Percentiles rank a stretch among this genome's conserved stretches.
phyloP scores from a whole-genome alignment of 2,113 vertebrate species.

The Lynx canadensis region DNA sequence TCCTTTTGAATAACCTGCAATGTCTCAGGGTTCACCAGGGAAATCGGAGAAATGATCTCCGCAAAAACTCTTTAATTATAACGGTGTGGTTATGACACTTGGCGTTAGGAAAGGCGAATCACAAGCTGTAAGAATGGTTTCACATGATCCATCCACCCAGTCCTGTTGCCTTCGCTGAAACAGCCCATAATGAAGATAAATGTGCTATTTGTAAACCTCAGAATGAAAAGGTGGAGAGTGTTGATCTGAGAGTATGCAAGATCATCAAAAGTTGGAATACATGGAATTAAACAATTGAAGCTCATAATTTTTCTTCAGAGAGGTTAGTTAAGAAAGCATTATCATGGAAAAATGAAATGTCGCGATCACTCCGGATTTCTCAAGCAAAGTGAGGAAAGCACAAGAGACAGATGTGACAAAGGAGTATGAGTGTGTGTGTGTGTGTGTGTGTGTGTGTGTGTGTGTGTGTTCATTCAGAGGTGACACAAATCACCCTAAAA shows the following conservation, averaged over 20 bases:
- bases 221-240: constrained; percentile 56
- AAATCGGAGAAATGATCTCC: not conserved
- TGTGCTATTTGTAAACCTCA: constrained; percentile 49
- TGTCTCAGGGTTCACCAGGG: not conserved
- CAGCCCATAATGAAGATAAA: constrained; percentile 6
- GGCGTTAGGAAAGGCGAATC: not conserved
- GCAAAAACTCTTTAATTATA: not conserved
- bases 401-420: not conserved
- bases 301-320: not conserved
- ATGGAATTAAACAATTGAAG: not conserved
- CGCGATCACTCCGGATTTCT: not conserved
- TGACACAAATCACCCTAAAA: not conserved
- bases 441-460: not conserved
- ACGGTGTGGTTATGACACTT: not conserved
- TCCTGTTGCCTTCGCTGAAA: constrained; percentile 9
- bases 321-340: not conserved
- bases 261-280: not conserved
- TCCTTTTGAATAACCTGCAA: not conserved
- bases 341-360: not conserved
- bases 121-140: not conserved
- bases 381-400: not conserved
- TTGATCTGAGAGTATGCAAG: constrained; percentile 70
- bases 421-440: accelerated
- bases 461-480: not conserved
- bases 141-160: not conserved